phyloP scores from a whole-genome alignment of 2,113 vertebrate species.

The Bubo scandiacus region DNA sequence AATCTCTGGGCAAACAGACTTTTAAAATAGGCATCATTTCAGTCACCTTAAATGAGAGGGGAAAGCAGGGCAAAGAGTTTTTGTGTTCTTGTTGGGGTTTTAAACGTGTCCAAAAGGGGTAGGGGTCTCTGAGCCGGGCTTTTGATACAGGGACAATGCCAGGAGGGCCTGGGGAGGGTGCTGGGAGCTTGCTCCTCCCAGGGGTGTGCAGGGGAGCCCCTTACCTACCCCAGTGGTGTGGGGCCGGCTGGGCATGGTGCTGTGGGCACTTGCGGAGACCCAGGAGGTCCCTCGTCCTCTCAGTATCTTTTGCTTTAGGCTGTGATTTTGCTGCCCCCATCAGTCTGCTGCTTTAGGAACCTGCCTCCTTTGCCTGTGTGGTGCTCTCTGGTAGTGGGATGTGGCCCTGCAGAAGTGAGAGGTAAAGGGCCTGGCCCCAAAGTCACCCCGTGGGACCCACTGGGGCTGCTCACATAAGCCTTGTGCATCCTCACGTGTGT shows the following conservation, averaged over 20 bases:
- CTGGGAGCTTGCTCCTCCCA: not conserved
- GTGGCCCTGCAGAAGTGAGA: not conserved
- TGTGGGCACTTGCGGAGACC: slow-evolving; percentile 1
- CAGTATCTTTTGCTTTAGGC: slow-evolving; percentile 31
- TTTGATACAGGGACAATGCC: not conserved
- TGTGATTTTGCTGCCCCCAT: slow-evolving; percentile 70
- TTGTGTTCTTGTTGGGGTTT: not conserved
- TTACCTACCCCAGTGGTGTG: rapidly evolving
- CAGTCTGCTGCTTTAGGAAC: slow-evolving; percentile 55
- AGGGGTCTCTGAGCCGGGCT: not conserved
- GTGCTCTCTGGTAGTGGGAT: not conserved
- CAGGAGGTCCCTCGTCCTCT: slow-evolving; percentile 4
- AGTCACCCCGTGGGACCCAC: rapidly evolving
- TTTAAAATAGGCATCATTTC: not conserved
- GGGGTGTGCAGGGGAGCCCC: not conserved
- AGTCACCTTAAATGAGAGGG: not conserved
- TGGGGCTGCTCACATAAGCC: not conserved
- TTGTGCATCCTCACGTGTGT: rapidly evolving
- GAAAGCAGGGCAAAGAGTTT: not conserved
- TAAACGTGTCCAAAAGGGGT: not conserved
- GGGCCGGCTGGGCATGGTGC: not conserved
- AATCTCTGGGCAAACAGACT: not conserved
- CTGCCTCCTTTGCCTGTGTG: not conserved
- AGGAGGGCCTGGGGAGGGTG: not conserved
- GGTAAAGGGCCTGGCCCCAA: not conserved